phyloP scores from a whole-genome alignment of 2,797 vertebrate genomes.

The Amblyraja radiata region DNA sequence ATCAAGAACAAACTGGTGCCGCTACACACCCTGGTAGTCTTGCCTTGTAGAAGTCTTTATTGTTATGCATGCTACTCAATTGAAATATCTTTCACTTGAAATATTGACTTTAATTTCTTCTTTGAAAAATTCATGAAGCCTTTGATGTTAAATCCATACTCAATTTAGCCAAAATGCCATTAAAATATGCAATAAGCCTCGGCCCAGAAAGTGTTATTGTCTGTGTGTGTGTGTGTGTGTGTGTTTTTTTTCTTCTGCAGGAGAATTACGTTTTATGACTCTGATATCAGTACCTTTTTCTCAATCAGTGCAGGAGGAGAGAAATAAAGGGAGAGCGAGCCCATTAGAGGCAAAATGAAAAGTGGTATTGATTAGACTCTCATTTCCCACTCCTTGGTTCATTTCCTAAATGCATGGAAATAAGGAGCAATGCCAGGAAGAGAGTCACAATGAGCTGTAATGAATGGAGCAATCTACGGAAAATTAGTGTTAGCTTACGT shows the following conservation, averaged over 20 bases:
- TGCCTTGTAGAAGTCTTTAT: slow-evolving; percentile 73
- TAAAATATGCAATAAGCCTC: slow-evolving; percentile 90
- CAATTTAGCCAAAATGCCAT: slow-evolving; percentile 98
- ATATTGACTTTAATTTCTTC: slow-evolving; percentile 99
- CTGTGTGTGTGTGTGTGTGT: slow-evolving; percentile 56
- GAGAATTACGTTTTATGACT: slow-evolving; percentile 95
- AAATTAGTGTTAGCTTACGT: slow-evolving; percentile 82
- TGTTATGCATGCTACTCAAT: slow-evolving; percentile 84
- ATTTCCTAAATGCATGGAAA: slow-evolving; percentile 96
- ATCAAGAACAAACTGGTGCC: slow-evolving; percentile 75
- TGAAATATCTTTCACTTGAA: slow-evolving; percentile 97
- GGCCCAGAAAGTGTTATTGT: slow-evolving; percentile 88
- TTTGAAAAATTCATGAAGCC: slow-evolving; percentile 99
- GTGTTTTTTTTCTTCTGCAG: slow-evolving; percentile 59
- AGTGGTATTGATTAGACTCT: slow-evolving; percentile 99
- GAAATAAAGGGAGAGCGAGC: slow-evolving; percentile 63
- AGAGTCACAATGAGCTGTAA: slow-evolving; percentile 91
- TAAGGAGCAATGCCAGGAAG: slow-evolving; percentile 78
- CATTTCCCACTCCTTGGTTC: slow-evolving; percentile 92
- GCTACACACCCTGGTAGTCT: slow-evolving; percentile 68
- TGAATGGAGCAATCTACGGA: slow-evolving; percentile 86
- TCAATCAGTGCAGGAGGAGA: slow-evolving; percentile 75
- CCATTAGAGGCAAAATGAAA: slow-evolving; percentile 98
- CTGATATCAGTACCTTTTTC: slow-evolving; percentile 83
- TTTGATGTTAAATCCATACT: slow-evolving; percentile 99